phyloP scores from a whole-genome alignment of 1,140 invertebrate species.

The Thalassaphorura encarpata region DNA sequence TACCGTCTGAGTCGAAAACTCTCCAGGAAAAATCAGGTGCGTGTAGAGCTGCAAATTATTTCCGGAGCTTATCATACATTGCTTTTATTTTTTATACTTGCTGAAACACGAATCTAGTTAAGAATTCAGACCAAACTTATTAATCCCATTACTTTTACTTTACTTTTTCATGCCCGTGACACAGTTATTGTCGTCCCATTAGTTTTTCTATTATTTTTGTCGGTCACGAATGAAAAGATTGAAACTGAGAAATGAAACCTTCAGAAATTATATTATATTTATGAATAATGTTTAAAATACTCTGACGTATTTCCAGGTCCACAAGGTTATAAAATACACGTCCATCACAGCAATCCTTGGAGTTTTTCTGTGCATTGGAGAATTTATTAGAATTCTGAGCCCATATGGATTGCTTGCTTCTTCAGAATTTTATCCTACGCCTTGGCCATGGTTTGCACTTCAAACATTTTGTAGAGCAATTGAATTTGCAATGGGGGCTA shows the following conservation, averaged over 20 bases:
- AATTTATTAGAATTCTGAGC: conserved; percentile 44
- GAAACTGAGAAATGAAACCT: no score
- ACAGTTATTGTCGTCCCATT: no score
- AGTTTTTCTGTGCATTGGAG: conserved; percentile 43
- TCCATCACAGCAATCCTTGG: conserved; percentile 41
- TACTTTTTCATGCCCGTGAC: no score
- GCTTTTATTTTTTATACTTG: no score
- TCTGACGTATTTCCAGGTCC: conserved; percentile 16
- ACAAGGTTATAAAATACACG: conserved; percentile 31
- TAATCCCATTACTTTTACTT: no score
- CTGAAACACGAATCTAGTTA: no score
- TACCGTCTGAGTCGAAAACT: conserved; percentile 33
- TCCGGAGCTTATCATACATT: no score
- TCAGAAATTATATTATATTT: no score
- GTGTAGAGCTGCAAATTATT: neutral
- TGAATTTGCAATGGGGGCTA: conserved; percentile 45
- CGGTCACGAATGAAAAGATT: no score
- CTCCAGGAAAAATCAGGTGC: conserved; percentile 29
- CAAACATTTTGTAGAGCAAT: conserved; percentile 45
- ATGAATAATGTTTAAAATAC: neutral
- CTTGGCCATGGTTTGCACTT: conserved; percentile 47
- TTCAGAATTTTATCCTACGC: conserved; percentile 14
- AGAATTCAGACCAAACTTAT: no score
- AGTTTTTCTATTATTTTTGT: no score
- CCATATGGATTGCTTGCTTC: conserved; percentile 39